These are phyloP conservation scores for Promerops cafer DNA, from an alignment of 2,113 vertebrate genomes.

Conservation along the genomic window DNA sequence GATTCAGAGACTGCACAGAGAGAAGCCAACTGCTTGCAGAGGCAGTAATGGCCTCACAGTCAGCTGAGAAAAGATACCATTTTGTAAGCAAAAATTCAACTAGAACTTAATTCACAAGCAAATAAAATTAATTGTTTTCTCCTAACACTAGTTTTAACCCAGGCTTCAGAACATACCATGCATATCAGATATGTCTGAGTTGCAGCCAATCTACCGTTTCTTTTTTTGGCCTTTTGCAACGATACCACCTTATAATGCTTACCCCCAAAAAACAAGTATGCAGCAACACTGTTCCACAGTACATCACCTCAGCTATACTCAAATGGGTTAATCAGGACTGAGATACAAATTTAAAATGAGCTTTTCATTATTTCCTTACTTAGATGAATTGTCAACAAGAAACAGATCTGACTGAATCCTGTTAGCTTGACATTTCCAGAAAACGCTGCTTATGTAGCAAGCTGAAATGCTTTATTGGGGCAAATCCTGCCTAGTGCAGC, in stretches of 20 bases:
- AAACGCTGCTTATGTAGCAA: neutral
- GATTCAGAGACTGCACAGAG: neutral
- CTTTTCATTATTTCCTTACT: neutral
- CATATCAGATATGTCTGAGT: neutral
- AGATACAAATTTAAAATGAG: neutral
- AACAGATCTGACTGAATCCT: slow-evolving; percentile 7
- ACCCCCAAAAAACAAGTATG: neutral
- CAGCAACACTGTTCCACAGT: neutral
- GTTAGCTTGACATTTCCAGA: slow-evolving; percentile 3
- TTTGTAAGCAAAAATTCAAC: neutral
- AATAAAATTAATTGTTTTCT: neutral
- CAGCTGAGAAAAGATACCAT: neutral
- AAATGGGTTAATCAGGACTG: neutral
- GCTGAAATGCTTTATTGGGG: neutral
- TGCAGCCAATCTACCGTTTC: neutral
- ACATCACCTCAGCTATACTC: neutral
- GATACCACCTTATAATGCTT: neutral
- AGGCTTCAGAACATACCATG: neutral
- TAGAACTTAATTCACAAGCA: neutral
- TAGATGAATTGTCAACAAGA: slow-evolving; percentile 16
- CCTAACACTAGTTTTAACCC: neutral
- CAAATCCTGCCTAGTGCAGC: neutral
- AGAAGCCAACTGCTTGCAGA: neutral
- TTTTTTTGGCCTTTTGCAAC: neutral
- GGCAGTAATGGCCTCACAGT: neutral